Percentiles rank a stretch among this genome's conserved stretches.
Conservation (phyloP, 2,888 invertebrate species). For the Thyatira batis region DNA sequence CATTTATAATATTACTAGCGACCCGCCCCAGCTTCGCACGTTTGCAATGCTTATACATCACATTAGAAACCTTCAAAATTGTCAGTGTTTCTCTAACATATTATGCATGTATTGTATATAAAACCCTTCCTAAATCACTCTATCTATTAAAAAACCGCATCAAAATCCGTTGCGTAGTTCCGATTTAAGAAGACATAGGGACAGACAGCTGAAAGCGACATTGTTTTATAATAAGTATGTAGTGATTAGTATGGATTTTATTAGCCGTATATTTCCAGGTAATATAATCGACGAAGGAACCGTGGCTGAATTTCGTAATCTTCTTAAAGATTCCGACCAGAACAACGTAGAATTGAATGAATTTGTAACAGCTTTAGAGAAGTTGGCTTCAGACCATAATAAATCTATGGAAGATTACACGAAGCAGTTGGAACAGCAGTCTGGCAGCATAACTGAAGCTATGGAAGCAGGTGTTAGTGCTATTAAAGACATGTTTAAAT, state of each 20-base stretch:
- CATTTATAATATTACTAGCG: too few species aligned
- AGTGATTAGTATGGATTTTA: background rate
- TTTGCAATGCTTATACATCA: too few species aligned
- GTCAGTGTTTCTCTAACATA: too few species aligned
- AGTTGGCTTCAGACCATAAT: conserved; percentile 42
- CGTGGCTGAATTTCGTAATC: conserved; percentile 35
- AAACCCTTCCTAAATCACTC: too few species aligned
- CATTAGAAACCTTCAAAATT: too few species aligned
- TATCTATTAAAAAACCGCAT: too few species aligned
- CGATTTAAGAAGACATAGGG: too few species aligned
- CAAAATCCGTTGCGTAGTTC: too few species aligned
- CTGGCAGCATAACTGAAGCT: background rate
- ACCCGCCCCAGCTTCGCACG: too few species aligned
- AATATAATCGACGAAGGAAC: conserved; percentile 38
- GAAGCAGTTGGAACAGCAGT: conserved; percentile 21
- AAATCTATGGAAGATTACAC: conserved; percentile 35
- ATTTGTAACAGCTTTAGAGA: conserved; percentile 42
- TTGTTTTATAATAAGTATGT: too few species aligned
- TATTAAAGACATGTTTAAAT: background rate
- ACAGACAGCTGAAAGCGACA: too few species aligned
- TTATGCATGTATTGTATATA: too few species aligned
- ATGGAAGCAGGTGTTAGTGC: conserved; percentile 1
- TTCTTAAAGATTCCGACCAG: conserved; percentile 33
- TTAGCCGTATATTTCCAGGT: background rate
- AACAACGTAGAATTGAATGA: conserved; percentile 32